These are phyloP conservation scores for Tyrannus savana DNA, from an alignment of 2,113 vertebrate genomes.

Conservation along the genomic window DNA sequence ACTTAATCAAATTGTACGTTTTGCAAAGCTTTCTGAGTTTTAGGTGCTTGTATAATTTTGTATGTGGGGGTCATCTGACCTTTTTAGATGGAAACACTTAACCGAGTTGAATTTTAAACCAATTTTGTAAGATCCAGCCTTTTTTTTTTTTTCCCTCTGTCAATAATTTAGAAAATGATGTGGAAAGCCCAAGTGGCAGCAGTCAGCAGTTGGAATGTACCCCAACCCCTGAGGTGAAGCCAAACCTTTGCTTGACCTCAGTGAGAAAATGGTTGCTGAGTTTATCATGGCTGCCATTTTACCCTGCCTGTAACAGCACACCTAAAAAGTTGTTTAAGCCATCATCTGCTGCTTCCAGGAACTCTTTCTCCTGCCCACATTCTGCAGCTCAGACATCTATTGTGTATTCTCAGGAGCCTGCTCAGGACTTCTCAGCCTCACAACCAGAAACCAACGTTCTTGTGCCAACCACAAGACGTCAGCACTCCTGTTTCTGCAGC, in stretches of 20 bases:
- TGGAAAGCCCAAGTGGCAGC: background rate
- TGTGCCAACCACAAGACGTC: background rate
- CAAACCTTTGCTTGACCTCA: background rate
- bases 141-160: background rate
- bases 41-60: background rate
- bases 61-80: background rate
- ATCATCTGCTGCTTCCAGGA: background rate
- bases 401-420: background rate
- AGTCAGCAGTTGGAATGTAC: background rate
- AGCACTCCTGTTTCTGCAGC: rapidly evolving
- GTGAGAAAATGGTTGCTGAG: background rate
- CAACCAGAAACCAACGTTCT: background rate
- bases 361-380: background rate
- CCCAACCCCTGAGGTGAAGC: background rate
- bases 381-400: background rate
- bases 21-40: background rate
- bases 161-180: background rate
- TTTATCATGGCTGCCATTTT: background rate
- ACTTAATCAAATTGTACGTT: background rate
- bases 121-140: background rate
- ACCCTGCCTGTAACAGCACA: background rate
- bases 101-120: background rate
- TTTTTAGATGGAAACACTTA: background rate
- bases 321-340: background rate
- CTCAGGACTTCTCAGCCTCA: background rate